Conservation (phyloP, 2,797 vertebrate genomes). For the Melanotaenia maccullochi region DNA sequence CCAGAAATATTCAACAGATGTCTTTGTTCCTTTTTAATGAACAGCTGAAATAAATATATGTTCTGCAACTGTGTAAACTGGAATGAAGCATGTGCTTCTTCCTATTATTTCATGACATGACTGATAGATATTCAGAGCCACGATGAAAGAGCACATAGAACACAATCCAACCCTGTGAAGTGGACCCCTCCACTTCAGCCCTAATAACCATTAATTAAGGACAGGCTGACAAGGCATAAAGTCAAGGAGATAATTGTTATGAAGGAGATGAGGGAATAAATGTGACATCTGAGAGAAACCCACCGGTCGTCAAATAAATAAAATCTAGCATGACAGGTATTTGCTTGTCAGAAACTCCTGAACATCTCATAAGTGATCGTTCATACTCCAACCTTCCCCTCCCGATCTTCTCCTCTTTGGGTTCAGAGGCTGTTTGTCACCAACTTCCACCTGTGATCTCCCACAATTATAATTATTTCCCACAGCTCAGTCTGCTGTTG, state of each 20-base stretch:
- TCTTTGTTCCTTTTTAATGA: neutral
- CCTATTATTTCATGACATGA: constrained; percentile 5
- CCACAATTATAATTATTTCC: constrained; percentile 45
- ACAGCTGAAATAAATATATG: neutral
- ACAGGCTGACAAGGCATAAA: constrained; percentile 62
- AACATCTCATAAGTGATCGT: constrained; percentile 24
- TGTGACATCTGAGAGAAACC: constrained; percentile 51
- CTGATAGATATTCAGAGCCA: constrained; percentile 10
- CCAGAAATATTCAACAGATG: neutral
- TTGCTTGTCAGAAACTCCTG: constrained; percentile 31
- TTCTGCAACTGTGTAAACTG: constrained; percentile 14
- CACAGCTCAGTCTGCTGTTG: constrained; percentile 64
- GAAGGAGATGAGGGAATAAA: constrained; percentile 54
- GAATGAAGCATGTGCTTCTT: constrained; percentile 7
- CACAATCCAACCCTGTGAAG: constrained; percentile 33
- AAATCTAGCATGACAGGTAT: constrained; percentile 29
- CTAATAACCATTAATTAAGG: constrained; percentile 51
- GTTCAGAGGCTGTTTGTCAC: constrained; percentile 37
- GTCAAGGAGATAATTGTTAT: constrained; percentile 64
- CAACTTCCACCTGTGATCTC: constrained; percentile 48
- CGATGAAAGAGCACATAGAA: constrained; percentile 22
- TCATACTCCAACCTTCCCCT: constrained; percentile 7
- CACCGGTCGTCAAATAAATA: constrained; percentile 42
- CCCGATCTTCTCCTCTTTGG: constrained; percentile 5
- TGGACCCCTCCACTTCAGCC: constrained; percentile 33